Evolutionary conservation across 2,113 vertebrate species (phyloP), one percentile per base, ranked within the genome.

Genomic region (Austrofundulus limnaeus): DNA sequence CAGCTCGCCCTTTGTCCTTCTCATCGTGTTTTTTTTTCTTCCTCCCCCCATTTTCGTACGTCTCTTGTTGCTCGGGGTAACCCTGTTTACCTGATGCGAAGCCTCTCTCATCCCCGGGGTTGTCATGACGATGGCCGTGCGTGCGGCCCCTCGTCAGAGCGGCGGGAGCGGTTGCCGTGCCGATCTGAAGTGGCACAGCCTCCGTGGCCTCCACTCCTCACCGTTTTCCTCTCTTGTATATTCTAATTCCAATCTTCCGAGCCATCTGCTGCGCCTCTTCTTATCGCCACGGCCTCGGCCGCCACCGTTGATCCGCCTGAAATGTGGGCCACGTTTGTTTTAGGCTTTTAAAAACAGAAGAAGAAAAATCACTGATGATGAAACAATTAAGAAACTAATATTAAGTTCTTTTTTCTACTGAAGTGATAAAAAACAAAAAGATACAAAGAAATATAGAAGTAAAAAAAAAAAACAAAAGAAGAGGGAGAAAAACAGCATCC

Each of bases 61-160:
- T 56, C 70, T 82, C 79, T 77, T 71, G 63, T 84, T 61, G 72
- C 86, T 80, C 85, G 20, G 80, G 65, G 80, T 85, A 87, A 86
- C 86, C 89, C 89, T 91, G 91, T 92, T 92, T 91, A 91, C 90
- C 91, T 91, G 90, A 84, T 82, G 79, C 60, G 77, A 46, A 77
- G n/a, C n/a, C n/a, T 76, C 56, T 85, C 88, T 88, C 84, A 58
- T 89, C 74, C 23, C 68, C 12, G 64, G 66, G 78, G 91, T 91
- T 90, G 91, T 88, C 88, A 92, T 91, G 86, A 75, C 70, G 73
- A 90, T 83, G 77, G 82, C 82, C 60, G 70, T 67, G 70, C 24
- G 52, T 67, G 78, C 54, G 31, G 55, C 63, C 53, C 66, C 73
- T 72, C 72, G 50, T 82, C 76, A 78, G 77, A 76, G 82, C 42